A percentile compares a stretch with the other conserved stretches of the same genome.
phyloP scores from a whole-genome alignment of 2,797 vertebrate genomes.

The Micromesistius poutassou region DNA sequence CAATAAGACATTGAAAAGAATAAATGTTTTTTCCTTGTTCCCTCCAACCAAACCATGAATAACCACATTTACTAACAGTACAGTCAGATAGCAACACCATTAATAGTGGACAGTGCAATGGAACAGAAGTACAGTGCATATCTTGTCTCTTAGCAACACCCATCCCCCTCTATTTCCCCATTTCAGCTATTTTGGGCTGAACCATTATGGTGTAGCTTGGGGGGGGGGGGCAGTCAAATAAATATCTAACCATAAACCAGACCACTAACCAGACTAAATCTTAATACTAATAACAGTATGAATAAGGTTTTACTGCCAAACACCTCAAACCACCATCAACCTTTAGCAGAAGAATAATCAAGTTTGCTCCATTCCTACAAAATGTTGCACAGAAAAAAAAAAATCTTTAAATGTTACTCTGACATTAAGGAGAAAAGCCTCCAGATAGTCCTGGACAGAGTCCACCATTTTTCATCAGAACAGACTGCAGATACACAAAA shows the following conservation, averaged over 20 bases:
- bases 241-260: too few species aligned
- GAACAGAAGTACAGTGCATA: neutral
- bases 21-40: too few species aligned
- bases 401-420: neutral
- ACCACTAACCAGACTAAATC: too few species aligned
- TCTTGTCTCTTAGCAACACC: neutral
- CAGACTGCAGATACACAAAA: constrained; percentile 11
- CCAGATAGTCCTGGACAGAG: neutral
- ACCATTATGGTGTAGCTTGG: neutral
- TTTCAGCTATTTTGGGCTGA: neutral
- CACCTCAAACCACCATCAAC: neutral
- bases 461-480: neutral
- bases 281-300: too few species aligned
- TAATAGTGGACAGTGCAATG: neutral
- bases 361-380: neutral
- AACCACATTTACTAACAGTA: neutral
- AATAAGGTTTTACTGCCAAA: neutral
- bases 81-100: neutral
- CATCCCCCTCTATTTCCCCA: neutral
- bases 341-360: neutral
- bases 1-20: too few species aligned
- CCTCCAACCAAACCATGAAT: neutral
- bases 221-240: neutral
- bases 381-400: neutral
- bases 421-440: neutral